Evolutionary conservation across 1,140 invertebrate genomes (phyloP), one percentile per base, ranked within the genome.

Genomic region (Sinella curviseta): DNA sequence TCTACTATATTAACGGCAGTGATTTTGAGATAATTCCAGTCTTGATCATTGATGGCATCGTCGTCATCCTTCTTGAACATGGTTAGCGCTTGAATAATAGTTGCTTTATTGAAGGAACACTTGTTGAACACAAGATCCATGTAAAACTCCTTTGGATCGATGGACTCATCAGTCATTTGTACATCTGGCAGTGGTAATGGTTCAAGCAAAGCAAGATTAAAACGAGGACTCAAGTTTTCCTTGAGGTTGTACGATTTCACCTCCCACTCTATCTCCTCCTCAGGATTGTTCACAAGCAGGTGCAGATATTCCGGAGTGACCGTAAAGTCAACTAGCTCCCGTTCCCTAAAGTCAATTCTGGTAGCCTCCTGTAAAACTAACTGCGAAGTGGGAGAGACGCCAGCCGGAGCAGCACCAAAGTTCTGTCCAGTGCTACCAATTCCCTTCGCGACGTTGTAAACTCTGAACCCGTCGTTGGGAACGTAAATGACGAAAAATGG

Each of bases 201-300:
- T 77, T 84, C 83, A 28, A 84, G 35, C 16, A 84, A 74, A 20
- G 81, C 81, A 35, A 81, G 70, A 78, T 82, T 84, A 74, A 84
- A 84, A 36, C 81, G 70, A 24, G 81, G 80, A 36, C n/a, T 48
- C n/a, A 17, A 28, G 4, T 24, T 16, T 48, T 82, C 83, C 24
- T 75, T 80, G 0, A 84, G 65, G 36, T 78, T 77, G 57, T 78
- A 84, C 0, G 81, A 81, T 74, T 84, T 84, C 1, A 84, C 77
- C 77, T 82, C 81, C 83, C 83, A 84, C 36, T 84, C 83, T 0
- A 75, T 83, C 67, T 84, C 83, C 36, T 83, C 82, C 1, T 80
- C 78, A 24, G 78, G 77, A 75, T 83, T 83, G 54, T 75, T 82
- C 2, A 84, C 78, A 16, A 84, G 74, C 4, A 80, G 31, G 70